These are phyloP conservation scores for Tadarida brasiliensis DNA, from an alignment of 2,797 vertebrate species.

Conservation along the genomic window DNA sequence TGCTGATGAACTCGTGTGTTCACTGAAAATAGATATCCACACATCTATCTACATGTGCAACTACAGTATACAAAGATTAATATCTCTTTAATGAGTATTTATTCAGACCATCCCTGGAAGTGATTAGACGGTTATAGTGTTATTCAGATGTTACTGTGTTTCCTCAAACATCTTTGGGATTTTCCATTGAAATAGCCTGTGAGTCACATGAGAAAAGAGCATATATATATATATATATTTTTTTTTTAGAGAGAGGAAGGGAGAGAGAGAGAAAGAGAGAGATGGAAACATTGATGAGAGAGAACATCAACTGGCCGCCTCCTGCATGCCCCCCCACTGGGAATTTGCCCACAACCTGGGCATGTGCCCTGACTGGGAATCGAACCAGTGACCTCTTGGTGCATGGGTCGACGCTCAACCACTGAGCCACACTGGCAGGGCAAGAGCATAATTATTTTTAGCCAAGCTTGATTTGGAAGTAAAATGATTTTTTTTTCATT, in stretches of 20 bases:
- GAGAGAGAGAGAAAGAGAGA: too few species aligned
- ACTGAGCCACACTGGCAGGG: too few species aligned
- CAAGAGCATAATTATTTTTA: not conserved
- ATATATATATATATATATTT: not conserved
- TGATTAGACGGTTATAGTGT: not conserved
- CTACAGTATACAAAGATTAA: not conserved
- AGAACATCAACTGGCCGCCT: too few species aligned
- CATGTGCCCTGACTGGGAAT: too few species aligned
- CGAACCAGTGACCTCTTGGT: too few species aligned
- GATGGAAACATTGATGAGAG: too few species aligned
- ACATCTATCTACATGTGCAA: not conserved
- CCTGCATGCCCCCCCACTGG: too few species aligned
- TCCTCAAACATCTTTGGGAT: not conserved
- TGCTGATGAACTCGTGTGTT: not conserved
- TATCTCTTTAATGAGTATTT: not conserved
- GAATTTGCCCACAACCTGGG: too few species aligned
- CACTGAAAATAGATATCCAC: not conserved
- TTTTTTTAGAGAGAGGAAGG: too few species aligned
- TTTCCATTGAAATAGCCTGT: not conserved
- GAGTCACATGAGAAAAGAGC: not conserved
- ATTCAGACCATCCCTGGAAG: not conserved
- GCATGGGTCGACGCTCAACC: too few species aligned
- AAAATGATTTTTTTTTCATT: not conserved
- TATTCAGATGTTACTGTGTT: not conserved
- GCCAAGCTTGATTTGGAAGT: not conserved